These are phyloP conservation scores for Tenthredo scrophulariae DNA, from an alignment of 2,888 invertebrate species.

Conservation along the genomic window DNA sequence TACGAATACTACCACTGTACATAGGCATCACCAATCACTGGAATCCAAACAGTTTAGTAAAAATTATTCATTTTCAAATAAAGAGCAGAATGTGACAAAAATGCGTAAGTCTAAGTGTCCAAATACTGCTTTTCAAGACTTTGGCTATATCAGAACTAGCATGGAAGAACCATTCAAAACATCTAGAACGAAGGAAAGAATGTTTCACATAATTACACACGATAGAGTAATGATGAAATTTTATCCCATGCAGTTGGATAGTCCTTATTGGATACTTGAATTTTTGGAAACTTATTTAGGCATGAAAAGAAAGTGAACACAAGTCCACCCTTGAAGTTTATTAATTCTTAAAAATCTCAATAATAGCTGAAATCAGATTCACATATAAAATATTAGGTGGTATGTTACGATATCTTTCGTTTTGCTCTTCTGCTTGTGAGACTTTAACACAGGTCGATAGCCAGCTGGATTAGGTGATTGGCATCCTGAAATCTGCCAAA, in stretches of 20 bases:
- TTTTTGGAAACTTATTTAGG: conserved; percentile 70
- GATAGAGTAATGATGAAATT: conserved; percentile 66
- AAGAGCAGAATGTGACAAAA: background rate
- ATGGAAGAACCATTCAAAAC: conserved; percentile 53
- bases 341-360: background rate
- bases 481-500: background rate
- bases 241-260: conserved; percentile 67
- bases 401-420: background rate
- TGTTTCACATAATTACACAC: conserved; percentile 69
- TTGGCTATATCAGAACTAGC: conserved; percentile 38
- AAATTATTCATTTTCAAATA: background rate
- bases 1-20: background rate
- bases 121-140: conserved; percentile 27
- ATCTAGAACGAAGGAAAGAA: conserved; percentile 58
- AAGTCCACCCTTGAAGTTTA: background rate
- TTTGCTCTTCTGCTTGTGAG: background rate
- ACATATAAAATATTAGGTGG: background rate
- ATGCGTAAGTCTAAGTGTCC: background rate
- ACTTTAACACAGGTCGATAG: background rate
- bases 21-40: background rate
- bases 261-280: conserved; percentile 66
- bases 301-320: conserved; percentile 54
- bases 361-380: background rate
- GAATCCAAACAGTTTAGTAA: background rate
- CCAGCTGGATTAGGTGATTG: background rate